phyloP scores from a whole-genome alignment of 2,797 vertebrate species.

The Pachyuromys duprasi region DNA sequence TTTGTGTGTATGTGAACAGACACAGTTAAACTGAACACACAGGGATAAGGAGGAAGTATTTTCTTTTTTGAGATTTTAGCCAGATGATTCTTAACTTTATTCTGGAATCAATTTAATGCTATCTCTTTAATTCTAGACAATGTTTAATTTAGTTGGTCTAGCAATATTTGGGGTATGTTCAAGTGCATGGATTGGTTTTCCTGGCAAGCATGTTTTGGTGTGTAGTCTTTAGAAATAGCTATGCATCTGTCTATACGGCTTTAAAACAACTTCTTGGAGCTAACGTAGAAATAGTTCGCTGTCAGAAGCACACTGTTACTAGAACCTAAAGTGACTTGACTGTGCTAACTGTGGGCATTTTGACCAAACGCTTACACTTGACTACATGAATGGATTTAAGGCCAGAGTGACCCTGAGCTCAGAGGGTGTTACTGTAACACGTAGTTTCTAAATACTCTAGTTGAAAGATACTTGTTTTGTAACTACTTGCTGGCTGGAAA shows the following conservation, averaged over 20 bases:
- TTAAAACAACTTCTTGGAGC: constrained; percentile 80
- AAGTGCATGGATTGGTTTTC: constrained; percentile 87
- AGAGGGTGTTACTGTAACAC: constrained; percentile 40
- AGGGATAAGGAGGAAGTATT: constrained; percentile 61
- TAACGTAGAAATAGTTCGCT: constrained; percentile 80
- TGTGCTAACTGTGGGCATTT: constrained; percentile 52
- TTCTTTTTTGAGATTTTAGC: constrained; percentile 43
- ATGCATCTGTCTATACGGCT: constrained; percentile 81
- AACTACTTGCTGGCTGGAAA: constrained; percentile 68
- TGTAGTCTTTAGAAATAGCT: constrained; percentile 85
- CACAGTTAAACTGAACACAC: constrained; percentile 56
- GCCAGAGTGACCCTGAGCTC: constrained; percentile 64
- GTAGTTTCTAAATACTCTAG: constrained; percentile 38
- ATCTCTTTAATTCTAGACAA: constrained; percentile 59
- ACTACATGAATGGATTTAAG: constrained; percentile 58
- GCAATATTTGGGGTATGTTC: constrained; percentile 75
- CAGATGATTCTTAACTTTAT: constrained; percentile 77
- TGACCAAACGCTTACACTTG: constrained; percentile 63
- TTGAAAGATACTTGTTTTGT: constrained; percentile 62
- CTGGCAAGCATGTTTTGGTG: constrained; percentile 86
- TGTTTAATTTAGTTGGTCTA: constrained; percentile 64
- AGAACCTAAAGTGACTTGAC: constrained; percentile 74
- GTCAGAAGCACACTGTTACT: constrained; percentile 75
- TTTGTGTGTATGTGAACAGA: constrained; percentile 74
- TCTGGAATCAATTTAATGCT: constrained; percentile 78